A percentile compares a stretch with the other conserved stretches of the same genome.
These are phyloP conservation scores for Babyrousa celebensis DNA, from an alignment of 2,797 vertebrate genomes.

Conservation along the genomic window DNA sequence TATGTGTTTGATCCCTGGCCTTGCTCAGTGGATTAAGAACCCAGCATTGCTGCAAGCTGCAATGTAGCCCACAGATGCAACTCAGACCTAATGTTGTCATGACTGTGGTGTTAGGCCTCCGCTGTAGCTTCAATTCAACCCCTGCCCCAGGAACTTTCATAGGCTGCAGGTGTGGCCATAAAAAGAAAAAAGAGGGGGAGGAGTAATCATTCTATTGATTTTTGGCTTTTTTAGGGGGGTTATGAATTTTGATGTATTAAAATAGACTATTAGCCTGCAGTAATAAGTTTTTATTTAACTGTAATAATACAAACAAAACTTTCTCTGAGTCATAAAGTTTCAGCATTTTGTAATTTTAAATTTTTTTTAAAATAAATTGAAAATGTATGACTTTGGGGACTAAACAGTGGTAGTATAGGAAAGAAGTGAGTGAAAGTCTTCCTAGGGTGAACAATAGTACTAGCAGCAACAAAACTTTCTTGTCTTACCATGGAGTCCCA, in stretches of 20 bases:
- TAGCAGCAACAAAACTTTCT: background rate
- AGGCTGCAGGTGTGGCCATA: too few species aligned
- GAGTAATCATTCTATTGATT: background rate
- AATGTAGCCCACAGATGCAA: too few species aligned
- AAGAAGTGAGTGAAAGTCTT: background rate
- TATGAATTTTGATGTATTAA: background rate
- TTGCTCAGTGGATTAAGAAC: too few species aligned
- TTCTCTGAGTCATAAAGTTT: background rate
- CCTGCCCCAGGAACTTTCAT: too few species aligned
- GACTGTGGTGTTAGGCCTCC: too few species aligned
- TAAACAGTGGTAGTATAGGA: background rate
- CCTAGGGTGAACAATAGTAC: background rate
- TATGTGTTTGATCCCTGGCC: too few species aligned
- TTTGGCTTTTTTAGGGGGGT: background rate
- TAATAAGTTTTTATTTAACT: constrained; percentile 15
- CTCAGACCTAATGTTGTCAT: too few species aligned
- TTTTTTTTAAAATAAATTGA: constrained; percentile 4
- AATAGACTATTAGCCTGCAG: background rate
- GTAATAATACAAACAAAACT: background rate
- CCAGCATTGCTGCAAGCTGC: too few species aligned
- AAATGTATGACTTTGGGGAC: background rate
- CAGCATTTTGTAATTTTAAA: background rate
- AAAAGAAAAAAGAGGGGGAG: background rate
- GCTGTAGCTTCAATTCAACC: too few species aligned
- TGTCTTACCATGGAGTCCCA: background rate